Evolutionary conservation across 2,797 vertebrate genomes (phyloP), one percentile per base, ranked within the genome.

Genomic region (Anabas testudineus): DNA sequence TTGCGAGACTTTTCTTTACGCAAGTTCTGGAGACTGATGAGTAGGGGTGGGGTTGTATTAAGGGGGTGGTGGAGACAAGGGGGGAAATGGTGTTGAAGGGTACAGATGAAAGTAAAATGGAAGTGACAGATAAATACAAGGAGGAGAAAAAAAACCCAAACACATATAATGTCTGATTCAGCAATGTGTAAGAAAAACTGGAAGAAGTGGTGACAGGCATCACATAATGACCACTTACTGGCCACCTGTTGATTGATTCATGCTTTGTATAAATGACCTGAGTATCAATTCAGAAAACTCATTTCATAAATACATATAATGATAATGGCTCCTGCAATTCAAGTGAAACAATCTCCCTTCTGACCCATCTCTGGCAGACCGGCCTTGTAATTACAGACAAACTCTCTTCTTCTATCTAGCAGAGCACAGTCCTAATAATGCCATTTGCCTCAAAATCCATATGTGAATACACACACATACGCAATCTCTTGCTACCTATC

Each of bases 1-100:
- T 96, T 96, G 12, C 96, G 95, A 55, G 96, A 97, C 85, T 97
- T 97, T 88, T 97, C 96, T 88, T 97, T 97, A 64, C 96, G 94
- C 79, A 97, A 88, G 71, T 96, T 96, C 91, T 97, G 96, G 63
- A 96, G 91, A 85, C 96, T 97, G 88, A 51, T 37, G 15, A 13
- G 4, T 18, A 45, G 12, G 34, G 18, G 58, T 12, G 45, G 30
- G 67, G 12, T 54, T 14, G 26, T 52, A 30, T 61, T 36, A 36
- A 22, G 19, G 43, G 19, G 43, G 19, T 3, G 10, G 34, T 62
- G 47, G 12, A 16, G 51, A 49, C 5, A 47, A 30, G 30, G 10
- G 9, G 3, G 14, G 8, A 3, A 4, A 30, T 14, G 19, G 37
- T 42, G 42, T n/a, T 19, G 10, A 24, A 18, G 19, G 10, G 37